Conservation (phyloP, 2,888 invertebrate genomes). For the Geophilus truncorum region DNA sequence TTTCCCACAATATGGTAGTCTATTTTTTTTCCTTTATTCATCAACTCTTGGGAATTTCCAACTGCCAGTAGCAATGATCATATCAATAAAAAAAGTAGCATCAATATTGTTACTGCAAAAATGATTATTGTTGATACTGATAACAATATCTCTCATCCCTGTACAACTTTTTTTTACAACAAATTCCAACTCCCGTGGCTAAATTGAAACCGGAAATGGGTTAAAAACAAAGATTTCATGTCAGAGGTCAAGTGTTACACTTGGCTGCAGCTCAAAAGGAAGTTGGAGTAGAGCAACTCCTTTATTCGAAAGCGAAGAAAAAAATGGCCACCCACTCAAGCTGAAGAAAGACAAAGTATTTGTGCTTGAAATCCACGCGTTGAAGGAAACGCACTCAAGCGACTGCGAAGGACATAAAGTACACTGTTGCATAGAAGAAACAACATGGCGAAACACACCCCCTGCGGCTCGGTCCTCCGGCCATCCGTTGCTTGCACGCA, state of each 20-base stretch:
- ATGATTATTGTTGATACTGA: too few species aligned
- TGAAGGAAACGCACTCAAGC: slow-evolving; percentile 6
- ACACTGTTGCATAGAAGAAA: neutral
- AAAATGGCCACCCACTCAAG: neutral
- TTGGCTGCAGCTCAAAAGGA: neutral
- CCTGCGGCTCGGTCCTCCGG: neutral
- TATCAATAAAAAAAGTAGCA: too few species aligned
- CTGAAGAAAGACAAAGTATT: slow-evolving; percentile 13
- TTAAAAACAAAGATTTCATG: neutral
- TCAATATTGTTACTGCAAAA: too few species aligned
- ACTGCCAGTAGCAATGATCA: too few species aligned
- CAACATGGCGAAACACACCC: neutral
- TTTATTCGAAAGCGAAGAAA: neutral
- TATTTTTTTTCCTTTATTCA: too few species aligned
- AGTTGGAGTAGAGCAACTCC: neutral
- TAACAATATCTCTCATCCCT: too few species aligned
- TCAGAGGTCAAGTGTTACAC: neutral
- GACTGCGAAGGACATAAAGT: slow-evolving; percentile 1
- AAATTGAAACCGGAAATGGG: neutral
- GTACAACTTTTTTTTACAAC: too few species aligned
- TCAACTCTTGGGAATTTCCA: too few species aligned
- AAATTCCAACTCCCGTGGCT: too few species aligned
- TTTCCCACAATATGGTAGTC: too few species aligned
- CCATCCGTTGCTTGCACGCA: neutral
- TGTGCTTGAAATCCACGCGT: neutral